phyloP scores from a whole-genome alignment of 2,888 invertebrate genomes.

The Tetragonula carbonaria region DNA sequence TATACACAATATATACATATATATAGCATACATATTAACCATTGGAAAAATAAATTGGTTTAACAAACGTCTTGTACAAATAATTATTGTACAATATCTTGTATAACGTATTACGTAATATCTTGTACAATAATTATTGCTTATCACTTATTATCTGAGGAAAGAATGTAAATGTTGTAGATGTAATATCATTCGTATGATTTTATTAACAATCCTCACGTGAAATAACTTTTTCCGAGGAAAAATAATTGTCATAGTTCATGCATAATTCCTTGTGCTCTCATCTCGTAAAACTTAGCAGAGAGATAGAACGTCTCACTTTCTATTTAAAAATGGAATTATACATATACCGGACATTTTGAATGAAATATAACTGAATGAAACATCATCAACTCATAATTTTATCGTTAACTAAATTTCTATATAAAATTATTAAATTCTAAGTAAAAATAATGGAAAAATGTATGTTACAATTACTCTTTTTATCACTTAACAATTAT shows the following conservation, averaged over 20 bases:
- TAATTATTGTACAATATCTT: too few relatives aligned
- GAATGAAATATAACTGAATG: slow-evolving; percentile 12
- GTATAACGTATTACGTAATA: too few relatives aligned
- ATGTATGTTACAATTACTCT: not conserved
- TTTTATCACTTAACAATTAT: slow-evolving; percentile 1
- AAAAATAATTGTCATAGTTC: slow-evolving; percentile 18
- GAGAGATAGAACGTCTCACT: not conserved
- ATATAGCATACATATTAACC: slow-evolving; percentile 44
- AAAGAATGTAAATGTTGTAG: slow-evolving; percentile 55
- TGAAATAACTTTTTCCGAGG: slow-evolving; percentile 10
- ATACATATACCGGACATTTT: not conserved
- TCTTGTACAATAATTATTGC: slow-evolving; percentile 47
- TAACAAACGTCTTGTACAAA: slow-evolving; percentile 55
- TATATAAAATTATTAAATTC: not conserved
- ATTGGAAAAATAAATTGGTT: slow-evolving; percentile 60
- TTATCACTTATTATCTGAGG: slow-evolving; percentile 55
- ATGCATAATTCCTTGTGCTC: slow-evolving; percentile 42
- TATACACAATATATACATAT: slow-evolving; percentile 4
- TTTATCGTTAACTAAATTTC: not conserved
- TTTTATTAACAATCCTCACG: slow-evolving; percentile 31
- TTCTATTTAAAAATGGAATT: not conserved
- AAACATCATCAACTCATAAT: not conserved
- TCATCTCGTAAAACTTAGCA: not conserved
- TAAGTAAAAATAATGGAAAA: slow-evolving; percentile 6
- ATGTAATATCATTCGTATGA: slow-evolving; percentile 45